Conservation (phyloP, 35 echinoderm and acorn worm genomes). For the Strongylocentrotus purpuratus region DNA sequence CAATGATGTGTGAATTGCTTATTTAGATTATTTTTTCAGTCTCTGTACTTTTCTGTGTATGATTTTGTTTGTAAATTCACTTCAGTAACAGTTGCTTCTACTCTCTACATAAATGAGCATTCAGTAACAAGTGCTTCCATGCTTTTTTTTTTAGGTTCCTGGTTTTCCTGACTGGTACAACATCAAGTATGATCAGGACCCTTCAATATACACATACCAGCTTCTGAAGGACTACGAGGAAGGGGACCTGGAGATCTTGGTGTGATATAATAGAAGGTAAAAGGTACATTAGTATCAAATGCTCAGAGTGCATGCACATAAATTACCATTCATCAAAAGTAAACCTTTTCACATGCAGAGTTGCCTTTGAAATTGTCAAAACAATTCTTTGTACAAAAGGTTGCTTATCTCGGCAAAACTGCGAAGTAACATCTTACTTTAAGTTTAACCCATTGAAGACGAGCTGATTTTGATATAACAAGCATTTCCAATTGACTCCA, state of each 20-base stretch:
- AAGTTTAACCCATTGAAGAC: background rate
- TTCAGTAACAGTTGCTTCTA: too few species aligned
- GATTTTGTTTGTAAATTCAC: too few species aligned
- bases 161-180: background rate
- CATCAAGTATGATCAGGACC: constrained; percentile 35
- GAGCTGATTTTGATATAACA: too few species aligned
- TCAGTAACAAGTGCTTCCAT: too few species aligned
- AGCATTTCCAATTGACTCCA: too few species aligned
- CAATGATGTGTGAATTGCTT: too few species aligned
- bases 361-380: background rate
- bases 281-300: background rate
- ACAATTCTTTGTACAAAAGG: constrained; percentile 36
- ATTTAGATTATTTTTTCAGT: too few species aligned
- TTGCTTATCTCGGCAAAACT: constrained; percentile 21
- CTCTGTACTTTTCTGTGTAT: too few species aligned
- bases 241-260: constrained; percentile 40
- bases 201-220: constrained; percentile 38
- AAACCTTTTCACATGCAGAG: background rate
- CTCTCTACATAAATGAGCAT: background rate
- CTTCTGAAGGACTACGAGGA: constrained; percentile 48
- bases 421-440: constrained; percentile 20
- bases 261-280: constrained; percentile 39
- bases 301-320: background rate
- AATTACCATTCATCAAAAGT: constrained; percentile 22
- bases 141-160: too few species aligned